Evolutionary conservation across 2,113 vertebrate genomes (phyloP), one percentile per base, ranked within the genome.

Genomic region (Dasyornis broadbenti): DNA sequence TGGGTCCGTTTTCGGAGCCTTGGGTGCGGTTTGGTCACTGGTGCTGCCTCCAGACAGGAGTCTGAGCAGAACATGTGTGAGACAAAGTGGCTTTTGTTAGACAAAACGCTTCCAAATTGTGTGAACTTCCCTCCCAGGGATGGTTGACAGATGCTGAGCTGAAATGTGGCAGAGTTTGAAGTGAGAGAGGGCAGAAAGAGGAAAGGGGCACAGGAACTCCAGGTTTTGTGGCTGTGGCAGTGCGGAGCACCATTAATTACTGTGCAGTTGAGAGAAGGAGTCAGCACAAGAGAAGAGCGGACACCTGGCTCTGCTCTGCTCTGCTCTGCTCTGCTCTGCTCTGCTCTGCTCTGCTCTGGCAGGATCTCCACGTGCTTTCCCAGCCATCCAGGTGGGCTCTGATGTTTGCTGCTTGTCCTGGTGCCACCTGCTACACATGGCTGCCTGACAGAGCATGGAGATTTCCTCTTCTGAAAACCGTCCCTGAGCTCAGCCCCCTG

Each of bases 101-200:
- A 82, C 47, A 95, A 37, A 96, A 66, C 0, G 1, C 71, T 96
- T 77, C 72, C 87, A 66, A 95, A 88, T 60, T 13, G 47, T 86
- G 78, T 84, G 86, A 79, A 8, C 54, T 87, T 77, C 42, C 66
- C 90, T 96, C 82, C 72, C 27, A 84, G 96, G 91, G 94, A 30
- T 76, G 89, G 66, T 69, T 65, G 68, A 60, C 95, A 97, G 91
- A 69, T 89, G 94, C 84, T 95, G 42, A 96, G 76, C 89, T 94
- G 94, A 94, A 95, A 92, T 7, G 15, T 85, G 84, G 84, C 80
- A 23, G 24, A 69, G 65, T 82, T 90, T 63, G 60, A 70, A 75
- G 44, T 15, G 53, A 70, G 59, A 17, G 35, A 19, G 20, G 23
- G 68, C 26, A 9, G 40, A 13, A 44, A 26, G n/a, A 75, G 39